These are phyloP conservation scores for Papilio protenor DNA, from an alignment of 2,888 invertebrate genomes.

Conservation along the genomic window DNA sequence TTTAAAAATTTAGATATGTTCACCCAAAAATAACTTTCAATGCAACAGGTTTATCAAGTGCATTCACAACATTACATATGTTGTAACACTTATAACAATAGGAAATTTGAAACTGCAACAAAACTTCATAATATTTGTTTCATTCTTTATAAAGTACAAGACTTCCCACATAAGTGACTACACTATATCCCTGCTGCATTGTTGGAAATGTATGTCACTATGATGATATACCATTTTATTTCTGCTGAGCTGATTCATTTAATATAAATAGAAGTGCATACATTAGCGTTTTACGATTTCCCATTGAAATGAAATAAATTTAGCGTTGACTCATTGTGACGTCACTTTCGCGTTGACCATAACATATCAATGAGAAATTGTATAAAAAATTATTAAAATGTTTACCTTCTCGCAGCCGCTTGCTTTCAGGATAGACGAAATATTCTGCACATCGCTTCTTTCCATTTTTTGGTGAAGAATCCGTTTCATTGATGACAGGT, in stretches of 20 bases:
- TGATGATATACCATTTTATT: conserved; percentile 29
- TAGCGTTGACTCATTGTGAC: conserved; percentile 38
- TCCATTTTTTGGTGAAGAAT: conserved; percentile 57
- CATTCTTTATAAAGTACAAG: conserved; percentile 43
- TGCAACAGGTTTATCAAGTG: conserved; percentile 52
- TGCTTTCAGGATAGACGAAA: conserved; percentile 66
- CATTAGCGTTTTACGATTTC: conserved; percentile 51
- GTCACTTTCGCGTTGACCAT: conserved; percentile 26
- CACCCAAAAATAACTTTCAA: conserved; percentile 43
- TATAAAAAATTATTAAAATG: conserved; percentile 50
- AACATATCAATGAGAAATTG: conserved; percentile 64
- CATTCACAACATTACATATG: conserved; percentile 42
- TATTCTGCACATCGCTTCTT: conserved; percentile 77
- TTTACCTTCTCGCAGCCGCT: conserved; percentile 79
- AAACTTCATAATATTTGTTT: conserved; percentile 52
- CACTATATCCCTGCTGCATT: conserved; percentile 56
- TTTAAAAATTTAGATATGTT: neutral
- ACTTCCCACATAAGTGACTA: conserved; percentile 49
- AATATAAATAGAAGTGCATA: conserved; percentile 18
- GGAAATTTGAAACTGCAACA: conserved; percentile 72
- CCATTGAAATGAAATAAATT: conserved; percentile 45
- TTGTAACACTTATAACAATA: conserved; percentile 14
- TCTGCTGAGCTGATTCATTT: conserved; percentile 1
- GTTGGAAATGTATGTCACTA: conserved; percentile 38
- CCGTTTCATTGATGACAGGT: conserved; percentile 50